Evolutionary conservation across 2,113 vertebrate genomes (phyloP), one percentile per base, ranked within the genome.

Genomic region (Forbesichthys agassizii): DNA sequence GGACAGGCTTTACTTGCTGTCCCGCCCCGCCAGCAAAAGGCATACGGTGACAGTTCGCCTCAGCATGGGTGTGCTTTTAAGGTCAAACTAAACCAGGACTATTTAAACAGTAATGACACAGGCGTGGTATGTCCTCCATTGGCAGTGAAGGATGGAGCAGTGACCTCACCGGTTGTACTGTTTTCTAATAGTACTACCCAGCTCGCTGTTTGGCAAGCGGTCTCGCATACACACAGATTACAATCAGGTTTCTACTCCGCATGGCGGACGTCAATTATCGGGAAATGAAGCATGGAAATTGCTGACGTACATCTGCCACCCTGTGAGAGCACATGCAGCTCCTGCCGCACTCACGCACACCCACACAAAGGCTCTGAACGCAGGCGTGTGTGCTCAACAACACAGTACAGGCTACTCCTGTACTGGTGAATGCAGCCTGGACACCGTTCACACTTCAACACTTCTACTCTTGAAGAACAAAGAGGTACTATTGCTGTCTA

Each of bases 221-320:
- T 14, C 14, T 3, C 47, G 66, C 54, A 66, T 54, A 48, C 48
- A 54, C 33, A 65, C 66, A 88, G 77, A 86, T 84, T 60, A 59
- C 61, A 53, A 84, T 86, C 81, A 18, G 80, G 70, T 68, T 82
- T 69, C 73, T 68, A 79, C 62, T 55, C 53, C 55, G 63, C 68
- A 64, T 48, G 71, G 49, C 70, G 56, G 67, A 82, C 57, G 88
- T 83, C 78, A 81, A 84, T 88, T 85, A 86, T 79, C 33, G 63
- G 61, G 78, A 88, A 89, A 86, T 86, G 74, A 84, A 79, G 88
- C 81, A 46, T 53, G 73, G 80, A 80, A 63, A 75, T 27, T 61
- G 57, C 60, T 71, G 66, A 84, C 55, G 65, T 74, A 73, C 68
- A 69, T 53, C 57, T 12, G n/a, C 47, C 48, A 61, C 60, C 59